Conservation (phyloP, 1,140 invertebrate species). For the Nebria ingens region DNA sequence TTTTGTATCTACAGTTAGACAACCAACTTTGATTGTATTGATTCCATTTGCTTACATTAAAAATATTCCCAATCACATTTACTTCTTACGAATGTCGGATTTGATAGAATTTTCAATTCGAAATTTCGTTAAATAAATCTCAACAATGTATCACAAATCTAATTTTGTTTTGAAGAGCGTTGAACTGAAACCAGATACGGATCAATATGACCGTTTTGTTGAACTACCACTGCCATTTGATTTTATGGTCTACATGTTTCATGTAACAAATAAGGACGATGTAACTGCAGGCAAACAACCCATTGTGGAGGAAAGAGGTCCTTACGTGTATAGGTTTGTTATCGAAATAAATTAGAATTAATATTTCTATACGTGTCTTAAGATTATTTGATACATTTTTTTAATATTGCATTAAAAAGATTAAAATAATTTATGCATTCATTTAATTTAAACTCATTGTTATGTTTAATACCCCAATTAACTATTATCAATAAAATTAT, state of each 20-base stretch:
- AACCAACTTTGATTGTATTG: too few species aligned
- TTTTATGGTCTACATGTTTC: conserved; percentile 39
- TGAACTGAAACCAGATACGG: conserved; percentile 17
- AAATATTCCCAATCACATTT: too few species aligned
- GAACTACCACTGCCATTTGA: conserved; percentile 36
- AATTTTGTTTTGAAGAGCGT: conserved; percentile 19
- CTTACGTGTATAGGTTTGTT: conserved; percentile 40
- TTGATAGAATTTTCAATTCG: too few species aligned
- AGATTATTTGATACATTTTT: not conserved
- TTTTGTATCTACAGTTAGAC: too few species aligned
- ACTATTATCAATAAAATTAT: not conserved
- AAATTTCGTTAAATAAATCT: too few species aligned
- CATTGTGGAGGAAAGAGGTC: conserved; percentile 33
- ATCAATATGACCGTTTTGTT: conserved; percentile 34
- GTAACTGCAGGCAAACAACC: conserved; percentile 29
- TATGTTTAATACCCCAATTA: not conserved
- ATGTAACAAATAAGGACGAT: conserved; percentile 36
- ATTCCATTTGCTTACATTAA: too few species aligned
- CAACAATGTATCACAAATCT: not conserved
- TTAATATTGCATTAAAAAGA: not conserved
- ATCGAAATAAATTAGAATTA: too few species aligned
- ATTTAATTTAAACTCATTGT: not conserved
- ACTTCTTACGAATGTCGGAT: too few species aligned
- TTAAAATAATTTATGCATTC: not conserved
- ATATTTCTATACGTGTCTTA: conserved; percentile 14